These are phyloP conservation scores for Garra rufa DNA, from an alignment of 2,113 vertebrate species.

Conservation along the genomic window DNA sequence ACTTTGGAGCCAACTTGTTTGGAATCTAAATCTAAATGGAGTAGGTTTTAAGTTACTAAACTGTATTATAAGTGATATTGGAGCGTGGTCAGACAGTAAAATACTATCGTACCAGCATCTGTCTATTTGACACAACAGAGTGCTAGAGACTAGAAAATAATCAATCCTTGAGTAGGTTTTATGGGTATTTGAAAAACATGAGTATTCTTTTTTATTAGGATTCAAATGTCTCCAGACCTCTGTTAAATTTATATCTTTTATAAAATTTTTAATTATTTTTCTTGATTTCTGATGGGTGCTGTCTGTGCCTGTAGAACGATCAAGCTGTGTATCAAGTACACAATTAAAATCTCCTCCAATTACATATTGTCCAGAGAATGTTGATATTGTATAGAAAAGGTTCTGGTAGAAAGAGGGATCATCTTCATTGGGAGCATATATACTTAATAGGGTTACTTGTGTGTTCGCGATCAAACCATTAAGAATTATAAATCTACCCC, in stretches of 20 bases:
- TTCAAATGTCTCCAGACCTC: not conserved
- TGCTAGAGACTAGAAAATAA: not conserved
- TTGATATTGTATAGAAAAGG: not conserved
- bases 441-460: not conserved
- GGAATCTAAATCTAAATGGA: not conserved
- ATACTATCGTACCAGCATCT: not conserved
- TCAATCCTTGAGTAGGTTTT: not conserved
- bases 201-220: not conserved
- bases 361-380: not conserved
- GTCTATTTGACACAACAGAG: not conserved
- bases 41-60: not conserved
- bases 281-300: not conserved
- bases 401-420: not conserved
- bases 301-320: not conserved
- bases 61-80: not conserved
- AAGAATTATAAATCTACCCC: not conserved
- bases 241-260: not conserved
- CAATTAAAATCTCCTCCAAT: not conserved
- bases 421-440: not conserved
- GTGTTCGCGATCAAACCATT: not conserved
- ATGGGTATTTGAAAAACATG: not conserved
- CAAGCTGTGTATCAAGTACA: not conserved
- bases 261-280: not conserved
- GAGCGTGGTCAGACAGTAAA: not conserved
- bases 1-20: not conserved